phyloP scores from a whole-genome alignment of 2,113 vertebrate species.

The Ictalurus punctatus region DNA sequence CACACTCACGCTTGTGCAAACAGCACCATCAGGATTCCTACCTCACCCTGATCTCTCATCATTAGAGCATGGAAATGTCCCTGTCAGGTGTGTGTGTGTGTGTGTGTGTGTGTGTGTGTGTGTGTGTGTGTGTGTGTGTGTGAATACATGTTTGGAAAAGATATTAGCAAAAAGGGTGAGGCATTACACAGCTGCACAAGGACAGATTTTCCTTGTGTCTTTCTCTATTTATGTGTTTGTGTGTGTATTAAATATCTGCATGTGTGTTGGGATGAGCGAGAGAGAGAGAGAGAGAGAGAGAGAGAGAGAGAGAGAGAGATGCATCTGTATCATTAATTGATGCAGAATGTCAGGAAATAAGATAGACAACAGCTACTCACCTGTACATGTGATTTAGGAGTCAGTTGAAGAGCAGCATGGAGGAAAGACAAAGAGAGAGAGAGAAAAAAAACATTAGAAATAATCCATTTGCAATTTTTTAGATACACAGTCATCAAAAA shows the following conservation, averaged over 20 bases:
- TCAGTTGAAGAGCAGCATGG: not conserved
- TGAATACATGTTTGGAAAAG: not conserved
- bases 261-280: not conserved
- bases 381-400: not conserved
- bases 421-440: not conserved
- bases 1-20: constrained; percentile 33
- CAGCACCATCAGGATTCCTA: constrained; percentile 73
- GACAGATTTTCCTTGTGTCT: not conserved
- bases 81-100: constrained; percentile 55
- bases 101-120: not conserved
- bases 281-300: not conserved
- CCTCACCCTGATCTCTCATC: constrained; percentile 75
- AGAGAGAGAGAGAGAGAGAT: not conserved
- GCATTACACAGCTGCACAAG: not conserved
- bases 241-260: not conserved
- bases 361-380: not conserved
- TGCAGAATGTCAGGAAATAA: not conserved
- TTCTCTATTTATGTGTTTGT: not conserved
- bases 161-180: not conserved
- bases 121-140: not conserved
- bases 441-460: not conserved
- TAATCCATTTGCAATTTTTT: not conserved
- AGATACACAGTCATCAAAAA: too few relatives aligned
- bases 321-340: not conserved
- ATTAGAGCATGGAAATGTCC: constrained; percentile 80